phyloP scores from a whole-genome alignment of 2,797 vertebrate species.

The Coreius guichenoti region DNA sequence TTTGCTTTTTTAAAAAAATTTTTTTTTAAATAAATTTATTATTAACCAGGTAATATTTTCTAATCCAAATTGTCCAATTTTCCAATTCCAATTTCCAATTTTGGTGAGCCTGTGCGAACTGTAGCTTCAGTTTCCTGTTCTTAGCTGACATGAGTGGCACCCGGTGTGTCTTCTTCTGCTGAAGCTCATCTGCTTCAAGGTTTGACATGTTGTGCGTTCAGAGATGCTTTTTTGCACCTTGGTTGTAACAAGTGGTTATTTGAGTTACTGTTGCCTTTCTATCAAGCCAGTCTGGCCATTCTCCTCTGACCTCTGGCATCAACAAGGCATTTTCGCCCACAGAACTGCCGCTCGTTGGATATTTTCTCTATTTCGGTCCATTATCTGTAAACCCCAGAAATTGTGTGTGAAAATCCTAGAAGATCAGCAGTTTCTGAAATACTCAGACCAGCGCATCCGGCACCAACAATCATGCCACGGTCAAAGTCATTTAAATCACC shows the following conservation, averaged over 20 bases:
- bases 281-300: conserved; percentile 14
- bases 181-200: too few species aligned
- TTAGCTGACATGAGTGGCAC: too few species aligned
- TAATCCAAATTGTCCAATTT: too few species aligned
- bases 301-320: conserved; percentile 50
- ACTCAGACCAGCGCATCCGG: too few species aligned
- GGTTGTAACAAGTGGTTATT: too few species aligned
- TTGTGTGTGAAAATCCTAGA: not conserved
- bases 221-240: not conserved
- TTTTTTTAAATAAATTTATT: too few species aligned
- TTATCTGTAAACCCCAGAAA: not conserved
- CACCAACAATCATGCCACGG: not conserved
- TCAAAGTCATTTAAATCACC: not conserved
- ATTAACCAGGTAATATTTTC: not conserved
- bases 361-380: too few species aligned
- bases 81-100: too few species aligned
- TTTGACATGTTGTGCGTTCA: too few species aligned
- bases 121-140: too few species aligned
- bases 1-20: too few species aligned
- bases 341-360: not conserved
- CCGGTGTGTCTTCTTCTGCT: not conserved
- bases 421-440: not conserved
- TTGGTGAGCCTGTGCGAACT: too few species aligned
- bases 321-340: conserved; percentile 52
- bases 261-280: not conserved